Evolutionary conservation across 2,113 vertebrate species (phyloP).

Genomic region (Myotis brandtii): DNA sequence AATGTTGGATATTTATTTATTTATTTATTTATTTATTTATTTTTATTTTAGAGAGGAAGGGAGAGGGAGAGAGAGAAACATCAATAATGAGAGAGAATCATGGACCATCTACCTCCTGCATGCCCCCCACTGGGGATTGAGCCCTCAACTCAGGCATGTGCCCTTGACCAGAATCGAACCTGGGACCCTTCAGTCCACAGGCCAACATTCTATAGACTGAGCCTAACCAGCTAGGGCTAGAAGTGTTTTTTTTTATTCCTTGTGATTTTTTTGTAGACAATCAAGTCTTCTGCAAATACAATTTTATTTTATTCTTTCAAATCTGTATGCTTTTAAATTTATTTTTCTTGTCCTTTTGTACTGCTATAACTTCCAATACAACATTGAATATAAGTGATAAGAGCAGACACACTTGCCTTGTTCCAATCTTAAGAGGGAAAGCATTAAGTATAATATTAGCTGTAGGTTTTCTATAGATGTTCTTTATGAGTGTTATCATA

Average conservation of each 20-base stretch:
- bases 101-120: no score
- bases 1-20: no score
- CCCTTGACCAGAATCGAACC: no score
- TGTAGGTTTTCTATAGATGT: neutral
- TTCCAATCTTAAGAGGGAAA: neutral
- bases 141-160: no score
- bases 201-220: no score
- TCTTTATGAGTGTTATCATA: neutral
- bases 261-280: neutral
- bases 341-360: neutral
- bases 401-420: neutral
- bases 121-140: no score
- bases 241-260: neutral
- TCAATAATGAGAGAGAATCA: no score
- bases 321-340: neutral
- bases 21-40: no score
- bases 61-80: no score
- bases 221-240: neutral
- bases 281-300: neutral
- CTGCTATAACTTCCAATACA: neutral
- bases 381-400: neutral
- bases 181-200: no score
- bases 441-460: neutral
- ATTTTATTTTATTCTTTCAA: conserved; percentile 7
- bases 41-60: no score